Evolutionary conservation across 2,888 invertebrate genomes (phyloP).

Genomic region (Leucozona laternaria): DNA sequence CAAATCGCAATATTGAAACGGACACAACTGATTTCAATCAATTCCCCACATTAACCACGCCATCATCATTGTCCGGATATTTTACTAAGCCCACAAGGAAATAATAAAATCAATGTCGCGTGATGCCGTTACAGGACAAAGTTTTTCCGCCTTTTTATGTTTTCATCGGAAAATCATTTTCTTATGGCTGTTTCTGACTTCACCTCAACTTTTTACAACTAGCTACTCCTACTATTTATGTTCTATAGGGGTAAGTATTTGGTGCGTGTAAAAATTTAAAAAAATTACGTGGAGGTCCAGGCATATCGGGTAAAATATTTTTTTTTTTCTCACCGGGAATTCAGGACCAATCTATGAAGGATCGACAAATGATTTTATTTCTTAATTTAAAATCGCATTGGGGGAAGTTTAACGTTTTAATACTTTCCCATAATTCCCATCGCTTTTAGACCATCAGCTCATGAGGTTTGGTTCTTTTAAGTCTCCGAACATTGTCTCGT

Average conservation of each 20-base stretch:
- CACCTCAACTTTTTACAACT: neutral
- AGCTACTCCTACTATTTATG: neutral
- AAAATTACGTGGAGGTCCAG: too few species aligned
- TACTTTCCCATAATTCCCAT: too few species aligned
- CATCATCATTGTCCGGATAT: conserved; percentile 60
- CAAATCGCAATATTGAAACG: neutral
- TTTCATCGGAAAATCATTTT: conserved; percentile 46
- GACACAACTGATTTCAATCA: conserved; percentile 33
- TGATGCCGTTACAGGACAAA: conserved; percentile 43
- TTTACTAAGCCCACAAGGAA: conserved; percentile 69
- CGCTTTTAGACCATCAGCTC: too few species aligned
- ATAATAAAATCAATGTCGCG: conserved; percentile 69
- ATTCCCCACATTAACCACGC: conserved; percentile 48
- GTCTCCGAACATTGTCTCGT: too few species aligned
- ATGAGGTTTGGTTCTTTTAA: too few species aligned
- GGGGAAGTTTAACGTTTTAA: too few species aligned
- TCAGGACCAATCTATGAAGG: too few species aligned
- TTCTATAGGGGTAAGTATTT: neutral
- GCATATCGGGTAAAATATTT: too few species aligned
- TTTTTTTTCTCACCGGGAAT: too few species aligned
- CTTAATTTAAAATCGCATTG: too few species aligned
- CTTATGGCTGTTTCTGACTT: conserved; percentile 18
- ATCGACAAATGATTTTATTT: too few species aligned
- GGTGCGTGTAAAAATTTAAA: neutral
- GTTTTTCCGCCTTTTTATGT: conserved; percentile 52